A percentile compares a stretch with the other conserved stretches of the same genome.
These are phyloP conservation scores for Ornithoptera alexandrae DNA, from an alignment of 2,888 invertebrate species.

Conservation along the genomic window DNA sequence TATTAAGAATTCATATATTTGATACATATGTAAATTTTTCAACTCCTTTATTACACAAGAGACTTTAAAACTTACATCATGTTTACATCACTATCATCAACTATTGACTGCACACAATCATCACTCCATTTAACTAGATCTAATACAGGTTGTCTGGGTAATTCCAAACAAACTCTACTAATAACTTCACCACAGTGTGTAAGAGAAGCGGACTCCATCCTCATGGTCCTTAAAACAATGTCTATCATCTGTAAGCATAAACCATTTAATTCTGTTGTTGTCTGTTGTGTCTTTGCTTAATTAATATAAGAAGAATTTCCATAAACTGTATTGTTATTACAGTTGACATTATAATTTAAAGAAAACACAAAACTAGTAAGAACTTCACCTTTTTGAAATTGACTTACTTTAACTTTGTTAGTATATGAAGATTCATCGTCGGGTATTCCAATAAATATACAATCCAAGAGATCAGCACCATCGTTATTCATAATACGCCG, in stretches of 20 bases:
- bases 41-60: no score
- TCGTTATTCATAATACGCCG: constrained; percentile 59
- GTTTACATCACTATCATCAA: constrained; percentile 67
- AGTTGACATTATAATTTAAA: no score
- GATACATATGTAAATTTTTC: no score
- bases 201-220: constrained; percentile 58
- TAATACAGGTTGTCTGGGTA: constrained; percentile 50
- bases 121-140: constrained; percentile 61
- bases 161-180: constrained; percentile 60
- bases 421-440: constrained; percentile 42
- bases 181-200: constrained; percentile 64
- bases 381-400: not conserved
- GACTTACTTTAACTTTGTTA: constrained; percentile 56
- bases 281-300: no score
- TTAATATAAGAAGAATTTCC: no score
- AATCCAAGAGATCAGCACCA: constrained; percentile 58
- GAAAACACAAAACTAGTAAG: not conserved
- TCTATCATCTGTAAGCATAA: constrained; percentile 51
- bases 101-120: constrained; percentile 66
- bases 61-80: constrained; percentile 61
- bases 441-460: constrained; percentile 59
- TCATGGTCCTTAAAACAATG: constrained; percentile 54
- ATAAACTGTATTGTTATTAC: no score
- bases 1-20: no score
- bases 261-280: no score